Evolutionary conservation across 2,113 vertebrate species (phyloP), one percentile per base, ranked within the genome.

Genomic region (Alouatta palliata): DNA sequence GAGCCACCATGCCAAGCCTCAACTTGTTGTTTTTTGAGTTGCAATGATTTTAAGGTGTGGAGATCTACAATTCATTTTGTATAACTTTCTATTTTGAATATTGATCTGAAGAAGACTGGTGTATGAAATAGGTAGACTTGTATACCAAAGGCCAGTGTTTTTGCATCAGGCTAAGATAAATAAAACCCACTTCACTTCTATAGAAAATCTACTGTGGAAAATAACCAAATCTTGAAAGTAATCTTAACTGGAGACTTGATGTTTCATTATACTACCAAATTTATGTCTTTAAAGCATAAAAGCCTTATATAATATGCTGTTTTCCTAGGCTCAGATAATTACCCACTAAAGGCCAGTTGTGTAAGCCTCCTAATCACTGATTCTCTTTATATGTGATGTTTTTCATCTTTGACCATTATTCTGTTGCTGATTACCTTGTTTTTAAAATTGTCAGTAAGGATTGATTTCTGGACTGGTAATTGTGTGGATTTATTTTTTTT

Each of bases 201-300:
- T 70, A 56, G 70, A 64, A 75, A 96, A 76, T 71, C 80, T 70
- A 66, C 86, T 91, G 35, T 86, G 43, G 54, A 80, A 89, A 93
- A 52, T 77, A 70, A 80, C 66, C 40, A 90, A 56, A 90, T 84
- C 87, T 87, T 87, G 54, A 95, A 93, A 77, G 81, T 61, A 56
- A 61, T 97, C 54, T 91, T 95, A 75, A 80, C 81, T 71, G 87
- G 47, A 97, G 37, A 89, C 6, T 64, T 93, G n/a, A 87, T 52
- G 23, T 93, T 91, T 54, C 81, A 37, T 83, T 79, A 47, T 32
- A 37, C 79, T 79, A 13, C 25, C 58, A 75, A 80, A 32, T 92
- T 86, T 91, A 68, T 92, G 56, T 71, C 61, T 95, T 91, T 70
- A 70, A 64, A 93, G 37, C 88, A 54, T 45, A 91, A 91, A 93